Evolutionary conservation across 1,140 invertebrate genomes (phyloP).

Genomic region (Drosophila bocqueti): DNA sequence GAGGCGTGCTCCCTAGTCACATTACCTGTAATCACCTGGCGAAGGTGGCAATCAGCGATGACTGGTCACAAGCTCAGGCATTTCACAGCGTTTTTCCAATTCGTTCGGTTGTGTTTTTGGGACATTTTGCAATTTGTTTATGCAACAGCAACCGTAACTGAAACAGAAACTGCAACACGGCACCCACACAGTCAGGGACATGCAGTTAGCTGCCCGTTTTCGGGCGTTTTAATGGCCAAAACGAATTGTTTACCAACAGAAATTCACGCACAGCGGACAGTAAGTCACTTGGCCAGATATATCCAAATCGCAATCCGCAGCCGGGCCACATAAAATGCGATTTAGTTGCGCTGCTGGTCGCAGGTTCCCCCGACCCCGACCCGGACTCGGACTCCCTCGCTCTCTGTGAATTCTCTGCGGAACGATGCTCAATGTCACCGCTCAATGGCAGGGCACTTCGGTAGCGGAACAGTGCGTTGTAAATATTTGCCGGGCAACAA

Average conservation of each 20-base stretch:
- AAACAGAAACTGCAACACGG: constrained; percentile 12
- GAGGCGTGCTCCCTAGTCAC: constrained; percentile 35
- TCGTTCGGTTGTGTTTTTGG: constrained; percentile 18
- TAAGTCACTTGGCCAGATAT: constrained; percentile 35
- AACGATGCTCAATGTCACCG: constrained; percentile 29
- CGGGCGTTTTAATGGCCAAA: constrained; percentile 72
- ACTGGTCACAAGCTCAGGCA: constrained; percentile 54
- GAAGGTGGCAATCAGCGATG: constrained; percentile 32
- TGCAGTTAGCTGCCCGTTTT: constrained; percentile 21
- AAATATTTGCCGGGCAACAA: constrained; percentile 65
- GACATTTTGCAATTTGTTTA: constrained; percentile 61
- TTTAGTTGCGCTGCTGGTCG: constrained; percentile 73
- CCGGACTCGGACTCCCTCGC: constrained; percentile 4
- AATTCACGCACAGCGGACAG: constrained; percentile 72
- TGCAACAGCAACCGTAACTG: constrained; percentile 25
- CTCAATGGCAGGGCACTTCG: constrained; percentile 53
- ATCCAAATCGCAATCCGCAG: constrained; percentile 25
- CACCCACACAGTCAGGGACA: constrained; percentile 27
- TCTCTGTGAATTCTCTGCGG: constrained; percentile 1
- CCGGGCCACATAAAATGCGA: constrained; percentile 63
- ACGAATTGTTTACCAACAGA: constrained; percentile 69
- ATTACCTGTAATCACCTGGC: constrained; percentile 51
- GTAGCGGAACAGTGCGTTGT: constrained; percentile 65
- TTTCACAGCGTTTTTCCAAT: constrained; percentile 46
- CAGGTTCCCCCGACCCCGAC: constrained; percentile 2